Base-by-base conservation (phyloP, 1,140 invertebrate species). In the Sweltsa coloradensis region DNA sequence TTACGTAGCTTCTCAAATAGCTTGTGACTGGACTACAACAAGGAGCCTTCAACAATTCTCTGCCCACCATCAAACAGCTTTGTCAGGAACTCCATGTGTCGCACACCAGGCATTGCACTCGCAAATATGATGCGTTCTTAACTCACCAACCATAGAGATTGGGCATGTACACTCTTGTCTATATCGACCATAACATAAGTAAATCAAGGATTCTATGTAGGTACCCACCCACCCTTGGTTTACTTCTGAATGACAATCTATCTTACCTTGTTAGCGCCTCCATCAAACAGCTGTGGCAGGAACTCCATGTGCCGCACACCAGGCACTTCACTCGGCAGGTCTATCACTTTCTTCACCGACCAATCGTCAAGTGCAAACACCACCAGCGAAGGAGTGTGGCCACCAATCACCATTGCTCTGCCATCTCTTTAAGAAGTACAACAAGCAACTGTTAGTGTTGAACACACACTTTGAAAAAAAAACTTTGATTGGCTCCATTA, bases 331-430 rank as follows among this genome's bases (percentile, higher is more conserved):
- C 70, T 67, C 13, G 66, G 64, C 26, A 78, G 54, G 47, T 68
- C 61, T 22, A 79, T 60, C 27, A 57, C 65, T 55, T 72, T 75
- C 5, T 72, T 51, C 24, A 73, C 55, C 55, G 67, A 71, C 72
- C 74, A 80, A 9, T 62, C 72, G 36, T 71, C 67, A 51, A 78
- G 69, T 41, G 67, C 67, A 47, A 79, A 73, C 14, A 81, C 55
- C 31, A 74, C 65, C 48, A 80, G 57, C 45, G 57, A 66, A 23
- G 68, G 63, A 14, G 69, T 58, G 11, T 66, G 55, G 2, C 73
- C 72, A n/a, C 68, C 71, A 48, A 80, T 63, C 24, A 76, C 72
- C 71, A 81, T 71, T 11, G 71, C 69, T 68, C 73, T 69, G 2
- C 78, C 78, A 67, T 83, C 74, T 53, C 61, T 69, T 5, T 62